phyloP scores from a whole-genome alignment of 92 coral and sea anemone species.

The Montipora capitata region DNA sequence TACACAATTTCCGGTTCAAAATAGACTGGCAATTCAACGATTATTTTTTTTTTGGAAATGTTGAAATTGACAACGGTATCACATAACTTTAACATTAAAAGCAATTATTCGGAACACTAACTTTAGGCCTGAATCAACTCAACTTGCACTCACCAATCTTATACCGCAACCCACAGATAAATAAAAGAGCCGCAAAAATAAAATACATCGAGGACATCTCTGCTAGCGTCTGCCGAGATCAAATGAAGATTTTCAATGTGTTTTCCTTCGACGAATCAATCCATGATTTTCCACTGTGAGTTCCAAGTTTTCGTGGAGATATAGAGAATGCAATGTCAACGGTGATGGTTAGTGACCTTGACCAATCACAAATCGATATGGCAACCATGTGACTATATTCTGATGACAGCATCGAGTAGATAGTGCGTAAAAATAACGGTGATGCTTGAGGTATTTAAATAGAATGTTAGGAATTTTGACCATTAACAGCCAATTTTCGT shows the following conservation, averaged over 20 bases:
- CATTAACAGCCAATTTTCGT: too few species aligned
- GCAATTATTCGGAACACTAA: background rate
- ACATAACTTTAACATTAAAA: background rate
- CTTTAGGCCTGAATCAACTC: background rate
- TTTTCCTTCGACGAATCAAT: background rate
- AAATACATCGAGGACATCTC: background rate
- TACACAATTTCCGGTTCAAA: too few species aligned
- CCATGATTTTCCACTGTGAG: background rate
- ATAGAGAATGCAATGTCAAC: background rate
- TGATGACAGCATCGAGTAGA: background rate
- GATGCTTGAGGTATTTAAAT: background rate
- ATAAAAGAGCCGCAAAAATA: background rate
- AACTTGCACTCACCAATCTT: background rate
- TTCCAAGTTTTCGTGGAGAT: too few species aligned
- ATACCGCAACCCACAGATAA: background rate
- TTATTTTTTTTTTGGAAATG: too few species aligned
- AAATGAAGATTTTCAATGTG: too few species aligned
- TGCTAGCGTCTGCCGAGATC: background rate
- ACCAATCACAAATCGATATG: background rate
- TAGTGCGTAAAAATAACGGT: background rate
- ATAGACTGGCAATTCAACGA: too few species aligned
- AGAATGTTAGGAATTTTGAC: background rate
- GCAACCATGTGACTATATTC: background rate
- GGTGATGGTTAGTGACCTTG: background rate
- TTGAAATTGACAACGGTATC: background rate